A percentile compares a stretch with the other conserved stretches of the same genome.
Conservation (phyloP, 2,797 vertebrate species). For the Myotis daubentonii region DNA sequence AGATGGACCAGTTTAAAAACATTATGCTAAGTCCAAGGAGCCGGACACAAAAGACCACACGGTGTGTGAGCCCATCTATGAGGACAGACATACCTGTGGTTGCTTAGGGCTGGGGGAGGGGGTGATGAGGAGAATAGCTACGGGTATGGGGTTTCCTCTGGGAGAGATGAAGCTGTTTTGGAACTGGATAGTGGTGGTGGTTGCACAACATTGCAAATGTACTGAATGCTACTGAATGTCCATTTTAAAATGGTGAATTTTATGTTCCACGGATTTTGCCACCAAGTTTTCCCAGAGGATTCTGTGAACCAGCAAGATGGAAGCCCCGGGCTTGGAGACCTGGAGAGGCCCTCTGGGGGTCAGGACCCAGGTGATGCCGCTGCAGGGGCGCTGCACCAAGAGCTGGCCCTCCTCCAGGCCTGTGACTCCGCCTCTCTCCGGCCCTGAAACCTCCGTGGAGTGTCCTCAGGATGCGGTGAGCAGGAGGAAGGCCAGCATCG, state of each 20-base stretch:
- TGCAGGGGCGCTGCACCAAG: not conserved
- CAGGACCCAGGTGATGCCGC: not conserved
- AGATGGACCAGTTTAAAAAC: not conserved
- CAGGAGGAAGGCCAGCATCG: not conserved
- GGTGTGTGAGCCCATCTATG: fast-evolving
- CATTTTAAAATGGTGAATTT: not conserved
- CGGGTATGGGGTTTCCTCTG: not conserved
- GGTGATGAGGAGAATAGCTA: not conserved
- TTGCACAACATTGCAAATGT: fast-evolving
- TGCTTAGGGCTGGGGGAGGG: not conserved
- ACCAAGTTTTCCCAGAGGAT: not conserved
- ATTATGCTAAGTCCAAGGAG: not conserved
- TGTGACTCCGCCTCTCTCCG: not conserved
- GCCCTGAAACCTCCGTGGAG: not conserved
- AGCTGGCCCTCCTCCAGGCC: no score
- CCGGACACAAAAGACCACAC: not conserved
- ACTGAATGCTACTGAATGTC: no score
- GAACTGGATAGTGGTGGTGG: not conserved
- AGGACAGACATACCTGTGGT: not conserved
- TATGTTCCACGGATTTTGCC: not conserved
- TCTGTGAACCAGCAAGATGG: not conserved
- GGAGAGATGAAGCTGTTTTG: not conserved
- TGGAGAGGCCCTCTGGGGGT: not conserved
- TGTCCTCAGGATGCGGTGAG: not conserved
- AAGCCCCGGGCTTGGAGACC: not conserved